Percentiles rank a stretch among this genome's conserved stretches.
phyloP scores from a whole-genome alignment of 2,888 invertebrate genomes.

The Ennomos erosarius region DNA sequence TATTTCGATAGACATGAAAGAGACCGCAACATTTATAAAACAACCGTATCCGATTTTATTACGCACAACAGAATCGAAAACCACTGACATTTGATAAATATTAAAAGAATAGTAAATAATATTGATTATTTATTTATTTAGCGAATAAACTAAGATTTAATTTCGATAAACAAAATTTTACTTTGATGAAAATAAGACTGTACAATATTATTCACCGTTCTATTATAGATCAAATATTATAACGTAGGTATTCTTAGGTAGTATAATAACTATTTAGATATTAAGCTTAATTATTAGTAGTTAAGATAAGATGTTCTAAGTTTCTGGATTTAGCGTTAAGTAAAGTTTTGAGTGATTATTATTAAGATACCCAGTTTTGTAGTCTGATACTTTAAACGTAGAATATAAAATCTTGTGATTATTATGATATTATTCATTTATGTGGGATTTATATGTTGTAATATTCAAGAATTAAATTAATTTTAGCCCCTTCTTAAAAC shows the following conservation, averaged over 20 bases:
- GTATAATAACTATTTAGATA: slow-evolving; percentile 11
- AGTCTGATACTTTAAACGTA: slow-evolving; percentile 22
- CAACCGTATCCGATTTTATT: no score
- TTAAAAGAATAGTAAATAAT: slow-evolving; percentile 20
- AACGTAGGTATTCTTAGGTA: slow-evolving; percentile 12
- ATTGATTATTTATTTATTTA: slow-evolving; percentile 28
- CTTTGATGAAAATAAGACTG: slow-evolving; percentile 73
- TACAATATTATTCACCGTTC: slow-evolving; percentile 52
- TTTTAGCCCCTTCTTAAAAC: no score
- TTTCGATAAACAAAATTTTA: slow-evolving; percentile 40
- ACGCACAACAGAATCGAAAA: no score
- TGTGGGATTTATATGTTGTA: neutral
- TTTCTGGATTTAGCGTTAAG: slow-evolving; percentile 15
- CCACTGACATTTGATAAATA: slow-evolving; percentile 18
- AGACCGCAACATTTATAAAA: no score
- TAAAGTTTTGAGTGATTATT: slow-evolving; percentile 24
- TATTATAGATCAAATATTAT: slow-evolving; percentile 30
- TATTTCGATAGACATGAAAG: no score
- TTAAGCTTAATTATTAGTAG: no score
- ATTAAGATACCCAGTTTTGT: slow-evolving; percentile 20
- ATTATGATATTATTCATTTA: slow-evolving; percentile 23
- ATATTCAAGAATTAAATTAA: no score
- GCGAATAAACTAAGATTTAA: slow-evolving; percentile 33
- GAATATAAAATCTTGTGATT: slow-evolving; percentile 23
- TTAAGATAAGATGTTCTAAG: slow-evolving; percentile 11